Evolutionary conservation across 2,113 vertebrate species (phyloP).

Genomic region (Amphiprion ocellaris): DNA sequence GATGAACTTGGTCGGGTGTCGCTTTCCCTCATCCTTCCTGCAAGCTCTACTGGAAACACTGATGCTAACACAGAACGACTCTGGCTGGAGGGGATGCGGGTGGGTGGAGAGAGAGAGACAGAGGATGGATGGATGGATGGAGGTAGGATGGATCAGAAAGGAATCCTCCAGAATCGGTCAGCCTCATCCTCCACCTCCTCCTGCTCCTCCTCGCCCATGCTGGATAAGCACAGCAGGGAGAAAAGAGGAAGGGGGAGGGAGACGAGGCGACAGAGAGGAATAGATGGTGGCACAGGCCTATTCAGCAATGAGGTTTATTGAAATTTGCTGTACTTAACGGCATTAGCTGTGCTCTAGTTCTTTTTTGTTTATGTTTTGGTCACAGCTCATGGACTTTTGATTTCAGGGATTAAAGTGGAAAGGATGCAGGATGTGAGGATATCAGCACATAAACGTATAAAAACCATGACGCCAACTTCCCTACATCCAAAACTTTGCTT

Average conservation of each 20-base stretch:
- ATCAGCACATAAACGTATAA: conserved; percentile 18
- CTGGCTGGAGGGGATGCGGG: conserved; percentile 59
- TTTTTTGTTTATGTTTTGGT: conserved; percentile 37
- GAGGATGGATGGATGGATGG: conserved; percentile 42
- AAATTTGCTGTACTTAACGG: neutral
- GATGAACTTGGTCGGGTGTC: conserved; percentile 29
- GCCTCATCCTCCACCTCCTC: conserved; percentile 31
- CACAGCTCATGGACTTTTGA: conserved; percentile 1
- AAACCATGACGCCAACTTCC: too few relatives aligned
- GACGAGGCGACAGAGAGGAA: conserved; percentile 22
- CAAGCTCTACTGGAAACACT: conserved; percentile 58
- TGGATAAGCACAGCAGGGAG: conserved; percentile 40
- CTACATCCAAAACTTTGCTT: too few relatives aligned
- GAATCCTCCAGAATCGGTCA: conserved; percentile 54
- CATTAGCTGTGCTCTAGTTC: conserved; percentile 12
- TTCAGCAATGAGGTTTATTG: conserved; percentile 50
- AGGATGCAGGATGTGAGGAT: conserved; percentile 48
- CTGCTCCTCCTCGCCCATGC: conserved; percentile 17
- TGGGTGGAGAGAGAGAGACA: conserved; percentile 50
- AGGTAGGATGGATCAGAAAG: too few relatives aligned
- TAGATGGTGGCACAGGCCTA: conserved; percentile 5
- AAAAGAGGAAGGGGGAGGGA: conserved; percentile 9
- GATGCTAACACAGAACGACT: conserved; percentile 75
- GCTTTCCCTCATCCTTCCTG: conserved; percentile 30
- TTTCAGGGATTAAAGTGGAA: conserved; percentile 26